phyloP scores from a whole-genome alignment of 2,888 invertebrate genomes.

The Thymelicus sylvestris region DNA sequence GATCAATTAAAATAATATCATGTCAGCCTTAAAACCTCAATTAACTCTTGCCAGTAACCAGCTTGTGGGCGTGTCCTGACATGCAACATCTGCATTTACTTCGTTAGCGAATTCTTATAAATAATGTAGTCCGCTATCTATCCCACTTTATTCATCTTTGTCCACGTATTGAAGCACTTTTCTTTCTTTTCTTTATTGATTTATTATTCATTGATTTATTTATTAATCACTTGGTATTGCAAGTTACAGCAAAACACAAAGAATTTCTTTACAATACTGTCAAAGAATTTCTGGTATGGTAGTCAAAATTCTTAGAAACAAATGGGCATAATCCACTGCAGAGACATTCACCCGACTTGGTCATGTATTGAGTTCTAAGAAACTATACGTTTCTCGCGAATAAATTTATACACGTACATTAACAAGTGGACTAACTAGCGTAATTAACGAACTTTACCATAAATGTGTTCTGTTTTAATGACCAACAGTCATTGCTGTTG shows the following conservation, averaged over 20 bases:
- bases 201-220: too few relatives aligned
- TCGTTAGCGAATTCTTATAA: constrained; percentile 6
- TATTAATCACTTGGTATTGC: not conserved
- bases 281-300: not conserved
- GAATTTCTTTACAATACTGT: not conserved
- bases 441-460: not conserved
- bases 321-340: constrained; percentile 22
- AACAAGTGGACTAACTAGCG: not conserved
- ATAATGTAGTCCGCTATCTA: not conserved
- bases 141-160: not conserved
- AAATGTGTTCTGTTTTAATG: not conserved
- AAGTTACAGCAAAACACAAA: not conserved
- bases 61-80: not conserved
- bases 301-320: constrained; percentile 21
- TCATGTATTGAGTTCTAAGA: constrained; percentile 10
- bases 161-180: too few relatives aligned
- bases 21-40: not conserved
- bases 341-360: constrained; percentile 10
- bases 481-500: not conserved
- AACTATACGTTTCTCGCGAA: not conserved
- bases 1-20: not conserved
- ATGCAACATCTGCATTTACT: constrained; percentile 10
- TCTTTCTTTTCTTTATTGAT: too few relatives aligned
- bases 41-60: not conserved
- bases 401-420: not conserved